These are phyloP conservation scores for Rhaphigaster nebulosa DNA, from an alignment of 2,888 invertebrate species.

Conservation along the genomic window DNA sequence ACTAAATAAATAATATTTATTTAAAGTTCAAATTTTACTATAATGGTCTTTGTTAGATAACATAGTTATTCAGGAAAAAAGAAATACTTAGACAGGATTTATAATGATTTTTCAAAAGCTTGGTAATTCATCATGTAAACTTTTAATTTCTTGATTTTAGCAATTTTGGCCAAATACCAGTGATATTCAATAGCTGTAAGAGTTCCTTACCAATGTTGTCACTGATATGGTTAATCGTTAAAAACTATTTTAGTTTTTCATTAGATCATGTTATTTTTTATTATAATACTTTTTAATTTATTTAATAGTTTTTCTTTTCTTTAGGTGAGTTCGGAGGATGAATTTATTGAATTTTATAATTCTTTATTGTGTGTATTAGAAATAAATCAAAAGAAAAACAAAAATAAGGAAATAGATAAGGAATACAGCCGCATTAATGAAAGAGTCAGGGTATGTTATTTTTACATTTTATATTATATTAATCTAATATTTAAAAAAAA, in stretches of 20 bases:
- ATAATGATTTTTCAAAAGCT: too few species aligned
- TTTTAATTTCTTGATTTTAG: too few species aligned
- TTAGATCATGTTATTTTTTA: background rate
- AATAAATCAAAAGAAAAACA: slow-evolving; percentile 65
- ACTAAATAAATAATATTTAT: too few species aligned
- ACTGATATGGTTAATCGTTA: background rate
- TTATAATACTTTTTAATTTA: background rate
- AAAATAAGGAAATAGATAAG: slow-evolving; percentile 69
- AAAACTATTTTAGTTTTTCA: background rate
- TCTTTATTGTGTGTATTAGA: slow-evolving; percentile 70
- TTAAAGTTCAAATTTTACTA: too few species aligned
- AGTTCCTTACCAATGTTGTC: background rate
- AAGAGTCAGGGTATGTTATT: slow-evolving; percentile 74
- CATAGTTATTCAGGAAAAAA: too few species aligned
- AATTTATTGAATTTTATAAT: slow-evolving; percentile 72
- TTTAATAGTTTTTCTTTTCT: slow-evolving; percentile 62
- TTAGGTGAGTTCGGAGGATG: slow-evolving; percentile 73
- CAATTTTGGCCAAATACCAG: too few species aligned
- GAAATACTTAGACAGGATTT: too few species aligned
- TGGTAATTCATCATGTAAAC: too few species aligned
- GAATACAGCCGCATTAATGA: slow-evolving; percentile 74
- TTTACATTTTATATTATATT: background rate
- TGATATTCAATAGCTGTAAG: background rate
- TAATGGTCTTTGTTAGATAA: too few species aligned
- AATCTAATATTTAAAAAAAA: too few species aligned